A percentile compares a stretch with the other conserved stretches of the same genome.
Evolutionary conservation across 2,113 vertebrate species (phyloP).

Genomic region (Stercorarius parasiticus): DNA sequence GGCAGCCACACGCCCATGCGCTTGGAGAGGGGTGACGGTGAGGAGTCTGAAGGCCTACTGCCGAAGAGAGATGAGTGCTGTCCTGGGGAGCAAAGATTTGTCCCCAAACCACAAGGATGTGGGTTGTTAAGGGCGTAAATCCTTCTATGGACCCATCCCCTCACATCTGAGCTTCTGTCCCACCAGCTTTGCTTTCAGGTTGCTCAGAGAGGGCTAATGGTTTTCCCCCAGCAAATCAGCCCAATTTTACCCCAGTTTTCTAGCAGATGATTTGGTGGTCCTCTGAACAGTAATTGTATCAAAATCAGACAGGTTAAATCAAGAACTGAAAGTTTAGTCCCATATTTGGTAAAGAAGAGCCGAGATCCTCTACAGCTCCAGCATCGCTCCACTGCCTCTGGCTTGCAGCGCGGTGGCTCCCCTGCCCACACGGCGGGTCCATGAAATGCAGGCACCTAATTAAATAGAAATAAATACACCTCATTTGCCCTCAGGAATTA

Average conservation of each 20-base stretch:
- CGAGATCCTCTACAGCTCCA: neutral
- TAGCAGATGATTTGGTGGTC: neutral
- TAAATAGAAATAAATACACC: neutral
- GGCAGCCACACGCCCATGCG: neutral
- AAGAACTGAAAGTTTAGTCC: neutral
- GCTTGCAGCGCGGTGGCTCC: neutral
- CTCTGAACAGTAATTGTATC: neutral
- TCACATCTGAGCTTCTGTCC: neutral
- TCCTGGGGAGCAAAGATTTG: neutral
- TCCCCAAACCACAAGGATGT: neutral
- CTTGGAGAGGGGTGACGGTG: neutral
- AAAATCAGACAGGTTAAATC: neutral
- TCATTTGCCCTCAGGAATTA: neutral
- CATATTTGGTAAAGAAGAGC: neutral
- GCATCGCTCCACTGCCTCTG: neutral
- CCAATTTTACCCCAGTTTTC: neutral
- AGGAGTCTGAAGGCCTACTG: neutral
- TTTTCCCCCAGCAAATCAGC: neutral
- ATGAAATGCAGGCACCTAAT: neutral
- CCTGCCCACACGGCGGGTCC: rapidly evolving
- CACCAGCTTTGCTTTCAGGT: neutral
- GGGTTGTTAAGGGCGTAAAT: neutral
- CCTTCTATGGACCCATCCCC: neutral
- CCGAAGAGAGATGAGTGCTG: neutral
- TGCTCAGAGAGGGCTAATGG: neutral